Evolutionary conservation across 2,888 invertebrate species (phyloP), one percentile per base, ranked within the genome.

Genomic region (Carabus problematicus): DNA sequence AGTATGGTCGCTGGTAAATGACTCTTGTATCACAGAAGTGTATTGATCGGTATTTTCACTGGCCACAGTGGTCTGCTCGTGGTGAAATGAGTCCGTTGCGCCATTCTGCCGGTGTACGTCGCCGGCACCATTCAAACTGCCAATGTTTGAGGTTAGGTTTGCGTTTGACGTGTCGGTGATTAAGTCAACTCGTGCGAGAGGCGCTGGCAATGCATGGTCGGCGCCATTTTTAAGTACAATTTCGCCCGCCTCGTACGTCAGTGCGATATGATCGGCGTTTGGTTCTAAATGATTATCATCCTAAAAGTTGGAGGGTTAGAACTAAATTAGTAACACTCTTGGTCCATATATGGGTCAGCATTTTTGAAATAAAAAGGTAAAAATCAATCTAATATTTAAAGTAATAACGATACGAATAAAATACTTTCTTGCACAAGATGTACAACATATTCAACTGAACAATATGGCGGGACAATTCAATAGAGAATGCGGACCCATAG

Each of bases 151-250:
- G 29, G 29, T 29, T 29, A 29, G 6, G 6, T 29, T 29, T 29
- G 29, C 52, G 52, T 52, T 52, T 52, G 29, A 29, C 29, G 29
- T 29, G 29, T 29, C 52, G 52, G 18, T 14, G 8, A 19, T 52
- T 52, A 52, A 12, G 4, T 52, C 52, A 16, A 19, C 18, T 12
- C 14, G 2, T 49, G 11, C n/a, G n/a, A n/a, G n/a, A 29, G 3
- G 29, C 29, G 29, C 29, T 29, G 2, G 29, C 29, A 6, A 3
- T 3, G 29, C 2, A 29, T 29, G 29, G 11, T 18, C 52, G 52
- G 18, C 54, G n/a, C 52, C 54, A 29, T 63, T 63, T 18, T 63
- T 63, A 63, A 63, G 54, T 63, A 63, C 61, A 19, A 61, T 19
- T 52, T 63, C 63, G 40, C 42, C 42, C 11, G 54, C 40, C 18